Base-by-base conservation (phyloP, 64 coral and sea anemone genomes). In the Stylophora pistillata region DNA sequence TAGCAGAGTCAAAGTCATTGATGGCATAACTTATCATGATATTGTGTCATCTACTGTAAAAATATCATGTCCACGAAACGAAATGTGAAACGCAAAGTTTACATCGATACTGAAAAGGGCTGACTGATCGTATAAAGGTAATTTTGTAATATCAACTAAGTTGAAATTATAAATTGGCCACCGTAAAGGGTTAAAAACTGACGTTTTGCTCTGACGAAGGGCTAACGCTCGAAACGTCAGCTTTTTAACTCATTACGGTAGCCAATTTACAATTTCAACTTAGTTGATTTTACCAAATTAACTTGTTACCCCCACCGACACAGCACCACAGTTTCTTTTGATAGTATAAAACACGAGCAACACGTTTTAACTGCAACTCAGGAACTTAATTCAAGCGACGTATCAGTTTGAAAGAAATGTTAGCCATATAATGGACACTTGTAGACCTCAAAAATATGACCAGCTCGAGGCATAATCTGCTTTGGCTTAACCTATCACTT, bases 371-470 rank as follows among this genome's bases (percentile, higher is more conserved):
- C 84, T 73, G 21, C 31, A 16, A 0, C 65, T 4, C 28, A 68
- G 54, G 27, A 27, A n/a, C 13, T 63, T 53, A 28, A 74, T 88
- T 78, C 66, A 55, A 15, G 2, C 58, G 10, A 37, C 21, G 72
- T 88, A 76, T 54, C 4, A 56, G 1, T 88, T 88, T 30, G 87
- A 89, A 78, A 64, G 57, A 17, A 89, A 78, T 63, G 78, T 78
- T 30, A 74, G 27, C 56, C 53, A 32, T 21, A 89, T 70, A 78
- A 89, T 78, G 87, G 32, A 89, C 58, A 62, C 73, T n/a, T 78
- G 87, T 15, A 53, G 78, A 89, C 87, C 72, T 14, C 72, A 89
- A 23, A 89, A 79, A 21, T n/a, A 89, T 80, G 26, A 79, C 87
- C 20, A 89, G 75, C 53, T 81, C 77, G 20, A 30, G 88, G 13